Evolutionary conservation across 2,888 invertebrate genomes (phyloP), one percentile per base, ranked within the genome.

Genomic region (Drosophila macrothrix): DNA sequence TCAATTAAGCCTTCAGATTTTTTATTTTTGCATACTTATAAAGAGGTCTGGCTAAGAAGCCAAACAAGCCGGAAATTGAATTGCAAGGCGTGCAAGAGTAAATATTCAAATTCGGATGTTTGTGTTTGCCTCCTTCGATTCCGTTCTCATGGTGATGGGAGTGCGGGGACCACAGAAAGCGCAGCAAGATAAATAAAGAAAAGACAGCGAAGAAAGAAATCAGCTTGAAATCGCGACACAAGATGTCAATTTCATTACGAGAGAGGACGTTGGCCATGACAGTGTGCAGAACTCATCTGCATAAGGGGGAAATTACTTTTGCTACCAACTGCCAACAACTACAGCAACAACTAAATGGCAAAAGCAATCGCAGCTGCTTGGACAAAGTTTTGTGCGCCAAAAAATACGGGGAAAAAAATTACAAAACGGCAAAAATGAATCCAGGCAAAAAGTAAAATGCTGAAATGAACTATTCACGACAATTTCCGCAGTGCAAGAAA

Each of bases 181-280:
- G 62, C 12, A 39, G 53, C 7, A 33, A 33, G 72, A 58, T 49
- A 67, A 78, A 66, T 49, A 72, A 33, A 62, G 66, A 63, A 41
- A 16, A 61, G 58, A 41, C 9, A 61, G 58, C 25, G 53, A 73
- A 68, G 74, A 65, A 73, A 37, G 70, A 75, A 88, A 83, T 76
- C 80, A 85, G 71, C 74, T 81, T 78, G 84, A 77, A 87, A 88
- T 83, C 89, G 84, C 84, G 89, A 78, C 77, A 80, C 80, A 80
- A 89, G 83, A 88, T 89, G 89, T 88, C 87, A 87, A 89, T 89
- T 88, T 88, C 89, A 87, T 88, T 88, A 88, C 82, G 73, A 69
- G 76, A 58, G 64, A 69, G 75, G 80, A 78, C 80, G 59, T 71
- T 55, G 69, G 59, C 33, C 54, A 60, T 54, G 54, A 68, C 67